Evolutionary conservation across 2,113 vertebrate species (phyloP).

Genomic region (Camelus bactrianus): DNA sequence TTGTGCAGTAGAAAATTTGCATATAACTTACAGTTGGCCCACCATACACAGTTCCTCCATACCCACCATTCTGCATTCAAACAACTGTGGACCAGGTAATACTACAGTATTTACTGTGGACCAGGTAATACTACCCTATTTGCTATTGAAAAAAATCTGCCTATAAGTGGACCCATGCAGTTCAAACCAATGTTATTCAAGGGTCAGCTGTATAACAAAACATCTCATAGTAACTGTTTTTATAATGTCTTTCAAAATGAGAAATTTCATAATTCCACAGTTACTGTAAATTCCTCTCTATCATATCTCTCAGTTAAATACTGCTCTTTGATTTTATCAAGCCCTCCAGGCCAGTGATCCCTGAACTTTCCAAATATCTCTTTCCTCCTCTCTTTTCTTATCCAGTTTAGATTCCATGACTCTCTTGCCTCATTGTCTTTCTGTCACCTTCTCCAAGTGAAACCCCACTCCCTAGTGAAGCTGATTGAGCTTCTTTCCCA

Average conservation of each 20-base stretch:
- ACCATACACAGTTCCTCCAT: background rate
- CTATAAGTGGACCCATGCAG: background rate
- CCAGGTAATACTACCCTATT: background rate
- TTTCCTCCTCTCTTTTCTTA: background rate
- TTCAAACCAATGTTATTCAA: background rate
- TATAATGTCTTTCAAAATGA: background rate
- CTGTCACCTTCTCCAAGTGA: background rate
- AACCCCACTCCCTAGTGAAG: background rate
- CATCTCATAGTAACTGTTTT: background rate
- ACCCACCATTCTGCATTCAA: background rate
- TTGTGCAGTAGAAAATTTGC: background rate
- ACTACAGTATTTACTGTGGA: background rate
- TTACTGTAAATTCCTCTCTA: background rate
- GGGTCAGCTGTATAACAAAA: background rate
- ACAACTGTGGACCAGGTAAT: background rate
- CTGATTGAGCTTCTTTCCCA: background rate
- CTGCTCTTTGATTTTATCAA: background rate
- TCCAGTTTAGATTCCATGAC: background rate
- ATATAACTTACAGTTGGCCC: background rate
- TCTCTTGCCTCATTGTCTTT: background rate
- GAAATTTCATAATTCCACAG: background rate
- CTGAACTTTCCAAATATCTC: background rate
- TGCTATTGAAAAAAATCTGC: background rate
- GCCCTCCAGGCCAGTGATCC: background rate
- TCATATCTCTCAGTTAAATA: background rate